Evolutionary conservation across 2,888 invertebrate genomes (phyloP).

Genomic region (Chrysopilus asiliformis): DNA sequence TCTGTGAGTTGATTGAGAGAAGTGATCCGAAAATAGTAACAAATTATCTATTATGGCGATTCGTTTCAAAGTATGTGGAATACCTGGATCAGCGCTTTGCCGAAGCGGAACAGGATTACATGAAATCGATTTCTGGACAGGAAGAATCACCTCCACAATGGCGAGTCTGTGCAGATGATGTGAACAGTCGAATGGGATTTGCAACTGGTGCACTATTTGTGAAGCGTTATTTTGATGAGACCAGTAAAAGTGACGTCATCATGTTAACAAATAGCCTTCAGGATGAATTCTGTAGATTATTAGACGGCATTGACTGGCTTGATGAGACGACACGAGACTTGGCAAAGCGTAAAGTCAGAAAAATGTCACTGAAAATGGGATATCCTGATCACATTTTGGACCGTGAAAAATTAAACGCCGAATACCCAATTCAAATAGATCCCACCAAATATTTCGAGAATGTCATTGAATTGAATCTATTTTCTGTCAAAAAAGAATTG

Average conservation of each 20-base stretch:
- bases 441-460: not conserved
- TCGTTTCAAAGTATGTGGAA: not conserved
- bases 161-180: not conserved
- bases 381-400: not conserved
- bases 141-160: not conserved
- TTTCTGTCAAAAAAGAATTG: not conserved
- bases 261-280: not conserved
- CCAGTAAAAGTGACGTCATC: not conserved
- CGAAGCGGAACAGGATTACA: not conserved
- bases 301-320: not conserved
- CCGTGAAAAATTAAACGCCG: not conserved
- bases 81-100: not conserved
- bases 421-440: not conserved
- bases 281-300: not conserved
- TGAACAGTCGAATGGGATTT: not conserved
- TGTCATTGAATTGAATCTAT: not conserved
- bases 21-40: not conserved
- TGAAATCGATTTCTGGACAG: not conserved
- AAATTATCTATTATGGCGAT: not conserved
- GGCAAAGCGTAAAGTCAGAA: not conserved
- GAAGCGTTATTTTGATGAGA: not conserved
- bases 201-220: not conserved
- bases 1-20: not conserved
- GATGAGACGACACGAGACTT: not conserved
- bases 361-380: not conserved